Conservation (phyloP, 2,797 vertebrate genomes). For the Micrastur ruficollis region DNA sequence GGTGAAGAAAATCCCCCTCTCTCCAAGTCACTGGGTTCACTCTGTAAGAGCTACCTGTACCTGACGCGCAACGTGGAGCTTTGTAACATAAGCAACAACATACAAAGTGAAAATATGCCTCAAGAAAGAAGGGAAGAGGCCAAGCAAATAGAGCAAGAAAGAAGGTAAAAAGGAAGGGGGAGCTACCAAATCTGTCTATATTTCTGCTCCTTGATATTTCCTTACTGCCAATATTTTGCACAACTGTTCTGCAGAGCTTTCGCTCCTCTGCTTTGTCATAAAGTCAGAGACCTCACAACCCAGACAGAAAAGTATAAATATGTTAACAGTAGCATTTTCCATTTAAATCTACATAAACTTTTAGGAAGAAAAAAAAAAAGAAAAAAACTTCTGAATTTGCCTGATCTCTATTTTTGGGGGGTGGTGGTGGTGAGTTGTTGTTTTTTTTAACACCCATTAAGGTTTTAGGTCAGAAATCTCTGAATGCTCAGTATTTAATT, state of each 20-base stretch:
- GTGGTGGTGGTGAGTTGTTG: too few relatives aligned
- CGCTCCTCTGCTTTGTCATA: neutral
- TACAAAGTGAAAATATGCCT: neutral
- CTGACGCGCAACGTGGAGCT: neutral
- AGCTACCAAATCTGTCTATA: neutral
- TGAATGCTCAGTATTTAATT: neutral
- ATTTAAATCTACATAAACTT: neutral
- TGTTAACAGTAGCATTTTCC: neutral
- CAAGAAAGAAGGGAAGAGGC: neutral
- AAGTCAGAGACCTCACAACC: neutral
- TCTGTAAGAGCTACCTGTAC: neutral
- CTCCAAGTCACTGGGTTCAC: neutral
- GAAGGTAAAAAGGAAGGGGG: neutral
- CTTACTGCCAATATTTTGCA: neutral
- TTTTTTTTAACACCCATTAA: neutral
- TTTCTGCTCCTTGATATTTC: neutral
- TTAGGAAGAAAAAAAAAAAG: neutral
- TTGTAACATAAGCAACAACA: neutral
- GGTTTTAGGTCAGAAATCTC: neutral
- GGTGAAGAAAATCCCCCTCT: neutral
- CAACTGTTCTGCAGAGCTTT: neutral
- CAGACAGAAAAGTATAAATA: neutral
- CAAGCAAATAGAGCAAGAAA: neutral
- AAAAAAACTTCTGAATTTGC: neutral
- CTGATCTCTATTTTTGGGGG: neutral